These are phyloP conservation scores for Hylaeus volcanicus DNA, from an alignment of 1,140 invertebrate genomes.

Conservation along the genomic window DNA sequence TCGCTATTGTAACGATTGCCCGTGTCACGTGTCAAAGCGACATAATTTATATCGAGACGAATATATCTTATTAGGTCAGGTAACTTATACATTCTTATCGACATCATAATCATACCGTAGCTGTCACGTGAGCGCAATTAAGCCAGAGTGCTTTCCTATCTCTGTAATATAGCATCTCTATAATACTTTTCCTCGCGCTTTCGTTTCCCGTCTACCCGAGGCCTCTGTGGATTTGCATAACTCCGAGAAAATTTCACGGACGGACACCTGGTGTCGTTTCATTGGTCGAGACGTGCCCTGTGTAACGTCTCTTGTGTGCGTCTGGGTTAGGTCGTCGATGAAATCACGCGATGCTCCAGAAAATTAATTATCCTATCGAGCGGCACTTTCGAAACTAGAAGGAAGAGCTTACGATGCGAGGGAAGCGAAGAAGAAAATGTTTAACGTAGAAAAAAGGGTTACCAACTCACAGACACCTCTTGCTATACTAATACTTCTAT, in stretches of 20 bases:
- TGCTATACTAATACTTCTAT: too few species aligned
- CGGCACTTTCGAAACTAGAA: not conserved
- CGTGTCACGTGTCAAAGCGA: constrained; percentile 26
- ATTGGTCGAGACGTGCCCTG: not conserved
- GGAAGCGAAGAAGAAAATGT: too few species aligned
- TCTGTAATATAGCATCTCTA: constrained; percentile 16
- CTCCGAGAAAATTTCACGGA: not conserved
- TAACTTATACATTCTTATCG: constrained; percentile 24
- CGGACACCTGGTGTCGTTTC: not conserved
- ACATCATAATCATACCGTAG: constrained; percentile 11
- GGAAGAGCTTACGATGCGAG: not conserved
- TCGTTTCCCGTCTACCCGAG: constrained; percentile 10
- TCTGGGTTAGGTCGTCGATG: not conserved
- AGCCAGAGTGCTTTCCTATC: constrained; percentile 27
- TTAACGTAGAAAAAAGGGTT: too few species aligned
- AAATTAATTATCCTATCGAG: not conserved
- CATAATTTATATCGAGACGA: not conserved
- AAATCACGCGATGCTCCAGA: not conserved
- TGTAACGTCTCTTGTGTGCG: too few species aligned
- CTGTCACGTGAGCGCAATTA: constrained; percentile 33
- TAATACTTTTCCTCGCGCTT: not conserved
- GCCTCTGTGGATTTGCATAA: constrained; percentile 3
- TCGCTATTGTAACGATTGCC: constrained; percentile 14
- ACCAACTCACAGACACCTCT: too few species aligned
- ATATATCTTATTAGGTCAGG: constrained; percentile 27